Percentiles rank a stretch among this genome's conserved stretches.
Conservation (phyloP, 2,797 vertebrate genomes). For the Micromesistius poutassou region DNA sequence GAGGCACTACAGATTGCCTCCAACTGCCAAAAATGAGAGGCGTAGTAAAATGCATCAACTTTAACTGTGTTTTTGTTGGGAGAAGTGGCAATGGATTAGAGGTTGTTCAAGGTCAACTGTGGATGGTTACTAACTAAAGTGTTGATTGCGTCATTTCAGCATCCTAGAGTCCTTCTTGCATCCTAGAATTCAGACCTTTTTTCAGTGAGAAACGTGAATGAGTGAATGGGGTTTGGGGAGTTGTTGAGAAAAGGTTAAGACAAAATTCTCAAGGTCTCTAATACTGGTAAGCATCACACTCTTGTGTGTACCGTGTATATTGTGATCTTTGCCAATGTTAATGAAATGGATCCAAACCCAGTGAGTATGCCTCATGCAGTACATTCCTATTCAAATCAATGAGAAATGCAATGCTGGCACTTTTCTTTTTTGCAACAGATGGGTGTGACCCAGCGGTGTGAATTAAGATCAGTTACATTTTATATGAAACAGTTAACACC, state of each 20-base stretch:
- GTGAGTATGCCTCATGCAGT: no score
- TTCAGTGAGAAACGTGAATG: background rate
- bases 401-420: background rate
- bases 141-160: background rate
- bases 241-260: background rate
- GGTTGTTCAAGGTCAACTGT: background rate
- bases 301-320: background rate
- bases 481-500: background rate
- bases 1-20: background rate
- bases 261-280: background rate
- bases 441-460: background rate
- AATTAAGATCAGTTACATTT: constrained; percentile 1
- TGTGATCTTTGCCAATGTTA: background rate
- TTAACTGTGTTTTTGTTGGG: background rate
- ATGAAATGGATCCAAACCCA: background rate
- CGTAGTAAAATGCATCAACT: background rate
- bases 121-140: background rate
- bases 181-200: no score
- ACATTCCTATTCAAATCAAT: background rate
- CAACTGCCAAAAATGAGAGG: background rate
- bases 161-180: no score
- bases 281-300: background rate
- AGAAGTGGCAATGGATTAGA: background rate
- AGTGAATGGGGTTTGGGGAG: background rate
- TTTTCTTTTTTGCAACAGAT: background rate